phyloP scores from a whole-genome alignment of 2,797 vertebrate species.

The Nasua narica region DNA sequence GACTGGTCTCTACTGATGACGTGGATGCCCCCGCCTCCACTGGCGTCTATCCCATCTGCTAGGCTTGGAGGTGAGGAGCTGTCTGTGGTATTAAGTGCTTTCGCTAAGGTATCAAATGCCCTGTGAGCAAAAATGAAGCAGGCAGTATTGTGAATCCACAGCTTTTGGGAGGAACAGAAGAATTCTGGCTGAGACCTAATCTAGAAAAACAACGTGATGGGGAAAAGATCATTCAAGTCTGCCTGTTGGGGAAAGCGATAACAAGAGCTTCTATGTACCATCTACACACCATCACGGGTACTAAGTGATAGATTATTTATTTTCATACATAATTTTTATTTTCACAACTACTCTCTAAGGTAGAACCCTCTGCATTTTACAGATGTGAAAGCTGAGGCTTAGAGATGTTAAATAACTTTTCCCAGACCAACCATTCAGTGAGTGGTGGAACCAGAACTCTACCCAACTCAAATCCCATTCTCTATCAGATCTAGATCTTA shows the following conservation, averaged over 20 bases:
- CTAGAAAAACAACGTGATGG: background rate
- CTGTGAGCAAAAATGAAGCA: conserved; percentile 80
- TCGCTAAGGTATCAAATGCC: conserved; percentile 98
- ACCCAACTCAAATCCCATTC: background rate
- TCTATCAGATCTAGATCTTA: background rate
- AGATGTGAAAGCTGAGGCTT: background rate
- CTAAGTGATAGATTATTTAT: background rate
- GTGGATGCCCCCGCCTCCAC: conserved; percentile 93
- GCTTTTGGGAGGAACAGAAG: background rate
- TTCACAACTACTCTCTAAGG: background rate
- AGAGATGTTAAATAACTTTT: background rate
- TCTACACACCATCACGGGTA: background rate
- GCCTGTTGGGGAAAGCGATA: background rate
- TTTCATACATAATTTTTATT: background rate
- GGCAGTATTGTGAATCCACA: background rate
- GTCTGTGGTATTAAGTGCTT: conserved; percentile 95
- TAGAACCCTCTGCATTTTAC: background rate
- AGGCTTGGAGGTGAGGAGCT: conserved; percentile 84
- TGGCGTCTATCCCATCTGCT: conserved; percentile 87
- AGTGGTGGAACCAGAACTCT: background rate
- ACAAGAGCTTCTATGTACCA: background rate
- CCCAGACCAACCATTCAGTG: background rate
- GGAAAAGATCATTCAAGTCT: background rate
- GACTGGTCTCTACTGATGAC: conserved; percentile 97
- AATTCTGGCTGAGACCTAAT: background rate